Base-by-base conservation (phyloP, 1,140 invertebrate genomes). In the Leptinotarsa undecemlineata region DNA sequence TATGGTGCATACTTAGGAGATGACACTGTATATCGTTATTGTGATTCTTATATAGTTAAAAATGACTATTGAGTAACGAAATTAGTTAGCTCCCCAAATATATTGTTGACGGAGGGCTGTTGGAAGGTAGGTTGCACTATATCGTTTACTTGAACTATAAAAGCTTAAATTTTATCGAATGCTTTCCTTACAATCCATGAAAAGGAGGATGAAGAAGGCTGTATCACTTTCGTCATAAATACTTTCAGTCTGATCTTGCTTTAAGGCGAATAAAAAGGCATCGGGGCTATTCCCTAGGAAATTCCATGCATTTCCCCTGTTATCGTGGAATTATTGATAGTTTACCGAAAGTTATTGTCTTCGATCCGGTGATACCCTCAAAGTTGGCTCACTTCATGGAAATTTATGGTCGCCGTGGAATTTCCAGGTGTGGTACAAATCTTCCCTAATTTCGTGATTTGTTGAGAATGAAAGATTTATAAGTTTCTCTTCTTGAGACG, bases 371-470 rank as follows among this genome's bases (percentile, higher is more conserved):
- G 51, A 57, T 57, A 57, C 51, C 51, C 51, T 57, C 51, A 19
- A 57, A 57, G 51, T 57, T 17, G 6, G 51, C 66, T 68, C n/a
- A 33, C 23, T 68, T 68, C 66, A 68, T 68, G 42, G 66, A 68
- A 61, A 71, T 71, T 71, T 71, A 71, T 71, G 51, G 69, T 71
- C 75, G 42, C 57, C 64, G 33, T 57, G 51, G 69, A 71, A 61
- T 15, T 71, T 71, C 69, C 69, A 71, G 69, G 69, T 71, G 69
- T 60, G 48, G 48, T 48, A 48, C 69, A 71, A 71, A 71, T 71
- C 69, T 71, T 71, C 48, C 69, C 60, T 71, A 71, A 71, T 71
- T 71, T 71, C 69, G 21, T 71, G 69, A 71, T 71, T 71, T 71
- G 69, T 71, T 71, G 57, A 71, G 69, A 71, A 48, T 71, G 33